These are phyloP conservation scores for Drosophila borealis DNA, from an alignment of 2,888 invertebrate genomes.

Conservation along the genomic window DNA sequence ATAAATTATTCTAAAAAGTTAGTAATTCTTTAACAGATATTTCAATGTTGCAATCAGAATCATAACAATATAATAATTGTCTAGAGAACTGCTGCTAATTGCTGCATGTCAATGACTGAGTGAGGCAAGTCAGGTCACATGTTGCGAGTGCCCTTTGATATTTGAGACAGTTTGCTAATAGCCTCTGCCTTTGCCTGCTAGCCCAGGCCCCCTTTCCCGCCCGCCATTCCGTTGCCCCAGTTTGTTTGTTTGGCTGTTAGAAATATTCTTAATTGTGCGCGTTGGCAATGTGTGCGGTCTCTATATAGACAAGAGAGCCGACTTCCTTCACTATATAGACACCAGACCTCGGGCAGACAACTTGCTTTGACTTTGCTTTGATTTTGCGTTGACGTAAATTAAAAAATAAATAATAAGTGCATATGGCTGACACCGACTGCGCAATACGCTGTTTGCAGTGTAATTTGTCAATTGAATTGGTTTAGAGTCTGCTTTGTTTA, in stretches of 20 bases:
- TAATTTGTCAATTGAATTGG: neutral
- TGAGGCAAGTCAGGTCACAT: constrained; percentile 20
- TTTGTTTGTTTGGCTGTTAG: constrained; percentile 51
- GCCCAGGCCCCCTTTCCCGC: neutral
- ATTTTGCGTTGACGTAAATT: constrained; percentile 77
- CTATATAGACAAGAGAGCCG: neutral
- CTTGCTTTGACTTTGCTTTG: constrained; percentile 75
- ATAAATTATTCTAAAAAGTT: too few species aligned
- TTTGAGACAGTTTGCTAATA: constrained; percentile 82
- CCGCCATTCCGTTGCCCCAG: neutral
- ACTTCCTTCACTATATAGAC: constrained; percentile 28
- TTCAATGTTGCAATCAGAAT: constrained; percentile 26
- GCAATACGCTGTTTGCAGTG: neutral
- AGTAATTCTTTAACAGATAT: neutral
- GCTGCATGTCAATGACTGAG: constrained; percentile 55
- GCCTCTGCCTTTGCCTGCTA: constrained; percentile 40
- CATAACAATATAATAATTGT: constrained; percentile 5
- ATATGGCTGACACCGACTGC: neutral
- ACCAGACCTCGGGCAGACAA: constrained; percentile 54
- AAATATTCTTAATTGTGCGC: constrained; percentile 75
- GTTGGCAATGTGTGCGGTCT: constrained; percentile 68
- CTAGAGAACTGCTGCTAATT: constrained; percentile 48
- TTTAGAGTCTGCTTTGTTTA: too few species aligned
- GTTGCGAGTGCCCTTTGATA: constrained; percentile 72
- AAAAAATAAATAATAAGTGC: constrained; percentile 16